These are phyloP conservation scores for Melopsittacus undulatus DNA, from an alignment of 2,797 vertebrate species.

Conservation along the genomic window DNA sequence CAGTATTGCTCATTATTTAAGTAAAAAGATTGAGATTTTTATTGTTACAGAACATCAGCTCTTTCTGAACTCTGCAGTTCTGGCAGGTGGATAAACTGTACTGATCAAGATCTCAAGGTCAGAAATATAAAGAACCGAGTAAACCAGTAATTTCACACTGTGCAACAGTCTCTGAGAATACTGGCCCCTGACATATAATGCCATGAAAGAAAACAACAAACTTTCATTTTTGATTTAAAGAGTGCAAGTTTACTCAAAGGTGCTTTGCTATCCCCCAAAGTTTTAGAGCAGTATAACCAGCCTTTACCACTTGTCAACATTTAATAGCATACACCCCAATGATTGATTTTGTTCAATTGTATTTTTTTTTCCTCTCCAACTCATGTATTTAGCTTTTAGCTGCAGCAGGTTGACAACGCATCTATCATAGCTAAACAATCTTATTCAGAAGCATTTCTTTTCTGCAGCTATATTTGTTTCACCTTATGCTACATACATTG, in stretches of 20 bases:
- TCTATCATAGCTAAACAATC: slow-evolving; percentile 61
- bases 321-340: slow-evolving; percentile 51
- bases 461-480: neutral
- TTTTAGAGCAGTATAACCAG: slow-evolving; percentile 48
- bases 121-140: slow-evolving; percentile 12
- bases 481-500: neutral
- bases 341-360: slow-evolving; percentile 54
- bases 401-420: slow-evolving; percentile 49
- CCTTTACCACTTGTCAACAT: slow-evolving; percentile 51
- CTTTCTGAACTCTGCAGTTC: neutral
- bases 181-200: slow-evolving; percentile 4
- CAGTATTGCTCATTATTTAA: neutral
- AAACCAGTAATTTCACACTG: slow-evolving; percentile 44
- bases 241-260: slow-evolving; percentile 53
- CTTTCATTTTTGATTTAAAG: slow-evolving; percentile 48
- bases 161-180: slow-evolving; percentile 22
- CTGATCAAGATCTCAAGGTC: slow-evolving; percentile 51
- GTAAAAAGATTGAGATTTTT: neutral
- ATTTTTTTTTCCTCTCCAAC: slow-evolving; percentile 12
- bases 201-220: slow-evolving; percentile 19
- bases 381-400: slow-evolving; percentile 58
- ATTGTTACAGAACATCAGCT: neutral
- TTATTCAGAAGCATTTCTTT: slow-evolving; percentile 53
- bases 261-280: slow-evolving; percentile 47
- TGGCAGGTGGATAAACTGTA: neutral